Evolutionary conservation across 1,140 invertebrate genomes (phyloP).

Genomic region (Pogonomyrmex californicus): DNA sequence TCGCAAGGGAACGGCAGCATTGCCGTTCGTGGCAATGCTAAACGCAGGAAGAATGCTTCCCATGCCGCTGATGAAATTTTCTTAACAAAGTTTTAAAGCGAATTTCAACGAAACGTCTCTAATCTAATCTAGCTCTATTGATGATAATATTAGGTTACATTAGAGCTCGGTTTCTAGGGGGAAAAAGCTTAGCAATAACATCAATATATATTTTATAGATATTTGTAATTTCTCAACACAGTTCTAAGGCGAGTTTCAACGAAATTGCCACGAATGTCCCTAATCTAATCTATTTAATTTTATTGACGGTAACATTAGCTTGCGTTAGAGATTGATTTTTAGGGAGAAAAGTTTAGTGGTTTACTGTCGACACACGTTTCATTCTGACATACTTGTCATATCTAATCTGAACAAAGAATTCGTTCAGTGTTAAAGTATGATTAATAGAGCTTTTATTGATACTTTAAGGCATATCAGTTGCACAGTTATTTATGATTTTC

Average conservation of each 20-base stretch:
- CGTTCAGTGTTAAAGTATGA: background rate
- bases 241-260: background rate
- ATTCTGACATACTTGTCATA: background rate
- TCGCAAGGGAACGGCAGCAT: slow-evolving; percentile 10
- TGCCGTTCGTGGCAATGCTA: background rate
- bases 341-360: background rate
- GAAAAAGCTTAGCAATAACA: background rate
- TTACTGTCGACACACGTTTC: background rate
- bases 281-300: background rate
- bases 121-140: slow-evolving; percentile 13
- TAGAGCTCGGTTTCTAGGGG: background rate
- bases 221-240: background rate
- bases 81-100: background rate
- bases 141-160: background rate
- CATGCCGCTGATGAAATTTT: background rate
- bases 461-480: background rate
- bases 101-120: slow-evolving; percentile 1
- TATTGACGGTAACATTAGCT: background rate
- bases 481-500: slow-evolving; percentile 1
- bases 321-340: background rate
- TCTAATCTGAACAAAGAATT: slow-evolving; percentile 7
- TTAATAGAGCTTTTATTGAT: slow-evolving; percentile 4
- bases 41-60: slow-evolving; percentile 27
- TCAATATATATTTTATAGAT: background rate
- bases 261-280: background rate